These are phyloP conservation scores for Cosmia pyralina DNA, from an alignment of 2,888 invertebrate genomes.

Conservation along the genomic window DNA sequence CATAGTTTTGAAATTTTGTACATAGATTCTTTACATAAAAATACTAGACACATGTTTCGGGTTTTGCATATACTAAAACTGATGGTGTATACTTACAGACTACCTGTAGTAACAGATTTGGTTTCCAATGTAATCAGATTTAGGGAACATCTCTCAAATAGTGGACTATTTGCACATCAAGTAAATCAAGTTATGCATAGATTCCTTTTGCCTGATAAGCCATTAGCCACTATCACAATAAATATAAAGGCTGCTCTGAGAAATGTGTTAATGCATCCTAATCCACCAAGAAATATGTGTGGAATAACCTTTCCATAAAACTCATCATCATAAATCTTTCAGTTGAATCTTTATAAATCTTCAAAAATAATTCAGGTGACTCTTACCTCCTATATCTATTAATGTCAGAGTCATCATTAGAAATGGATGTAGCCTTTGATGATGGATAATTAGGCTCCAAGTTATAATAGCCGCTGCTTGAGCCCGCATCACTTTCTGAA, in stretches of 20 bases:
- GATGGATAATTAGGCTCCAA: constrained; percentile 70
- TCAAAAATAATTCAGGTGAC: too few relatives aligned
- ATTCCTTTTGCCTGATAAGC: not conserved
- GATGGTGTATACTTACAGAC: too few relatives aligned
- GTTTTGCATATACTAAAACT: too few relatives aligned
- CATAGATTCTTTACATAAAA: too few relatives aligned
- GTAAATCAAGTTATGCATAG: not conserved
- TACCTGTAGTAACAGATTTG: not conserved
- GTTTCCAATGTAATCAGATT: not conserved
- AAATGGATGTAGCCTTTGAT: constrained; percentile 75
- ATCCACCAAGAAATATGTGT: not conserved
- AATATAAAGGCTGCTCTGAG: not conserved
- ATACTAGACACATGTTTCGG: too few relatives aligned
- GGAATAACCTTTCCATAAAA: not conserved
- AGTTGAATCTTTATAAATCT: too few relatives aligned
- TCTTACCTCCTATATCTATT: constrained; percentile 69
- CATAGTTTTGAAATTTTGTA: too few relatives aligned
- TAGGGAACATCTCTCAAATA: not conserved
- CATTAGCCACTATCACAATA: not conserved
- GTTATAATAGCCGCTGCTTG: constrained; percentile 75
- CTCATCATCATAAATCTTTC: not conserved
- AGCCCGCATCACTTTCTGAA: constrained; percentile 75
- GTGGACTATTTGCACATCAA: not conserved
- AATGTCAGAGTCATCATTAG: constrained; percentile 70
- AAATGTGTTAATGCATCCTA: not conserved